A percentile compares a stretch with the other conserved stretches of the same genome.
Evolutionary conservation across 2,113 vertebrate species (phyloP).

Genomic region (Stictonetta naevosa): DNA sequence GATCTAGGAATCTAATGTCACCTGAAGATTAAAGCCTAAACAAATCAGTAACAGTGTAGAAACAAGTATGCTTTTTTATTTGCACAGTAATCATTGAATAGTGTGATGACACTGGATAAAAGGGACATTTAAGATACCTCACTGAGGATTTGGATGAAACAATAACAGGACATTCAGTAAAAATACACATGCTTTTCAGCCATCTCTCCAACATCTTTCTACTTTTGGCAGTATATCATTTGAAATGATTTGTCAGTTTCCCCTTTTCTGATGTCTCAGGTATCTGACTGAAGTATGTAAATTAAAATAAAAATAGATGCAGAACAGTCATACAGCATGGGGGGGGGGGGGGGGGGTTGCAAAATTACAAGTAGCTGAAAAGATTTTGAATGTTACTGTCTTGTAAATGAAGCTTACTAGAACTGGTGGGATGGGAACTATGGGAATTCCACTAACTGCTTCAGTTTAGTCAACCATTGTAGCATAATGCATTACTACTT

Average conservation of each 20-base stretch:
- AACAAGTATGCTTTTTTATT: neutral
- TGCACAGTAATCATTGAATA: neutral
- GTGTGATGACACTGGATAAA: neutral
- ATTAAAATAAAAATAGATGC: neutral
- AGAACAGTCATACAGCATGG: neutral
- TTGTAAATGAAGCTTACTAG: neutral
- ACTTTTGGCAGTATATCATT: neutral
- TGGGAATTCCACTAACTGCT: neutral
- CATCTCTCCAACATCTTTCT: neutral
- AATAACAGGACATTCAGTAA: neutral
- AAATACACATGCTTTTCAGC: neutral
- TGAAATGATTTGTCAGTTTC: neutral
- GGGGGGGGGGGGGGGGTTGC: too few relatives aligned
- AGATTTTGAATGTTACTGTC: neutral
- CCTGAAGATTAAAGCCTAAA: neutral
- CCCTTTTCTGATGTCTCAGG: neutral
- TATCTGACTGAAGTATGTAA: neutral
- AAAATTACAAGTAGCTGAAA: neutral
- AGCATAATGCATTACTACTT: neutral
- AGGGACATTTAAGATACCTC: neutral
- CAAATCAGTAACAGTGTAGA: neutral
- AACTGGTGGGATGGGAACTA: neutral
- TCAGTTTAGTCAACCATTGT: neutral
- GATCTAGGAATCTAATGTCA: neutral
- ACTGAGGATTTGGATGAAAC: neutral